Evolutionary conservation across 2,888 invertebrate genomes (phyloP), one percentile per base, ranked within the genome.

Genomic region (Chloromyia formosa): DNA sequence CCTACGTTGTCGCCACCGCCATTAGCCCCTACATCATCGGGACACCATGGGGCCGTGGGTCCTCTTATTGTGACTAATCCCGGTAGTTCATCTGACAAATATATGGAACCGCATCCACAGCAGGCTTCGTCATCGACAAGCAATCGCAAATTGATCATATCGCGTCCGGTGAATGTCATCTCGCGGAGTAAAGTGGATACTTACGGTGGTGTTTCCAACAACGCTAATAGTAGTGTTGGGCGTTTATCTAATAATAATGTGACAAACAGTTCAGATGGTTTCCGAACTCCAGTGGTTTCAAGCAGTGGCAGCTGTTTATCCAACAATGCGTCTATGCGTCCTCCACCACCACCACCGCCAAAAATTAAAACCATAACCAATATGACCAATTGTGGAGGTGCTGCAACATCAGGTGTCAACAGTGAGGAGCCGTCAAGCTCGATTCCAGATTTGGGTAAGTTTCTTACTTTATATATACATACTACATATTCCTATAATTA

Each of bases 381-480:
- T 40, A 56, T 56, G 40, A 71, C 71, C 9, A 68, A 53, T 53
- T 68, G 68, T 68, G 53, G 53, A 53, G 40, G 40, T 58, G 14
- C 14, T 16, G 20, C 62, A 60, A 42, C 69, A 16, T 61, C 82
- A 77, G 10, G 75, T 75, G 82, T 84, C 78, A 87, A 80, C 78
- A 87, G 90, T 84, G 94, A 94, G 86, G 94, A 94, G 84, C 94
- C 94, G 12, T 92, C 93, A 79, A 94, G 94, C 87, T 94, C 94
- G 80, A 94, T 94, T 85, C 94, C 94, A 78, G 94, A 94, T 88
- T 88, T 94, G 87, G 94, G 94, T 94, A 84, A 92, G 93, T 88
- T 74, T 12, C 5, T 35, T 35, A 35, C 7, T 35, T 35, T 35
- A 35, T 35, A 4, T 35, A 35, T 35, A 4, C 7, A 35, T 35